Conservation (phyloP, 2,888 invertebrate species). For the Tiliacea citrago region DNA sequence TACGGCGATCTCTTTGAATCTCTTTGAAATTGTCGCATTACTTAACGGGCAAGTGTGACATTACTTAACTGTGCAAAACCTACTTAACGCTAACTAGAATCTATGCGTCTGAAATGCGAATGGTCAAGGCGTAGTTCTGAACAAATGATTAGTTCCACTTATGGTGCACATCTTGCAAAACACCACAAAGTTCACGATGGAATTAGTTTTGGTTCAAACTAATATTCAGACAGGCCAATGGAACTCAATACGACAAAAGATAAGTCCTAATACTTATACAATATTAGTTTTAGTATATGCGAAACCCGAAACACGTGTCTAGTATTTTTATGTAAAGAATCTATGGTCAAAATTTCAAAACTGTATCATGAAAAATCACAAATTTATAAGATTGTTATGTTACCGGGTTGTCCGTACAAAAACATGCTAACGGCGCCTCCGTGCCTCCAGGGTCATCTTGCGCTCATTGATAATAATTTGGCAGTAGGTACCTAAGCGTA, state of each 20-base stretch:
- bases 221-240: neutral
- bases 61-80: neutral
- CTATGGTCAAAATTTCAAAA: too few relatives aligned
- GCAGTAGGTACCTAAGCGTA: too few relatives aligned
- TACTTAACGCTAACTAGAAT: neutral
- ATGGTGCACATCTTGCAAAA: slow-evolving; percentile 3
- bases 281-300: too few relatives aligned
- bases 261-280: neutral
- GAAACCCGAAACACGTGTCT: too few relatives aligned
- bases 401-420: too few relatives aligned
- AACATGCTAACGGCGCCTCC: too few relatives aligned
- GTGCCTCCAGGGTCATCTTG: too few relatives aligned
- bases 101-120: neutral
- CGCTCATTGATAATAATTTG: too few relatives aligned
- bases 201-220: slow-evolving; percentile 5
- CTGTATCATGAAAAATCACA: too few relatives aligned
- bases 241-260: neutral
- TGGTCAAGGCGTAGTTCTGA: neutral
- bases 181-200: neutral
- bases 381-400: too few relatives aligned
- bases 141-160: slow-evolving; percentile 13
- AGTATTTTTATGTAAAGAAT: too few relatives aligned
- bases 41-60: neutral
- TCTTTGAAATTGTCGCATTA: neutral
- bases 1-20: neutral